Conservation (phyloP, 2,113 vertebrate species). For the Toxotes jaculatrix region DNA sequence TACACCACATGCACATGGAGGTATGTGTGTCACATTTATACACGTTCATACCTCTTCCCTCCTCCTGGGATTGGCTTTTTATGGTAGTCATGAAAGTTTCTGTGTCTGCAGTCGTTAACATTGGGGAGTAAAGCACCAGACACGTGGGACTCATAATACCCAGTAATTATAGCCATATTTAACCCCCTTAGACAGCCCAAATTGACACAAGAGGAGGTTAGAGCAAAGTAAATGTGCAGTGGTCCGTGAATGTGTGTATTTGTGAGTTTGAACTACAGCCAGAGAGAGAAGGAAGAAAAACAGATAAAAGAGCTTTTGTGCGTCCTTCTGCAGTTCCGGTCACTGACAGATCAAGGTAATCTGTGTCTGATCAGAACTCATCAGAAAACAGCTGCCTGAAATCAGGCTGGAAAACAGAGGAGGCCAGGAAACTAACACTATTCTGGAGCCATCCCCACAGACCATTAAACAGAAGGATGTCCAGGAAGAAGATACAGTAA, state of each 20-base stretch:
- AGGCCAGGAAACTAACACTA: slow-evolving; percentile 55
- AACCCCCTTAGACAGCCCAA: slow-evolving; percentile 43
- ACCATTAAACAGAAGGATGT: slow-evolving; percentile 64
- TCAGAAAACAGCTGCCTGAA: slow-evolving; percentile 72
- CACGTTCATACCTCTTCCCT: slow-evolving; percentile 38
- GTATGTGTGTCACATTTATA: slow-evolving; percentile 35
- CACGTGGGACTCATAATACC: slow-evolving; percentile 80
- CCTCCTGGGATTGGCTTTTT: slow-evolving; percentile 73
- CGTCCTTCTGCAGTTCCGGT: slow-evolving; percentile 58
- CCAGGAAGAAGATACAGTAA: slow-evolving; percentile 36
- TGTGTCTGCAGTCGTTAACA: slow-evolving; percentile 81
- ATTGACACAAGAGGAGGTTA: slow-evolving; percentile 54
- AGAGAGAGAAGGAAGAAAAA: slow-evolving; percentile 52
- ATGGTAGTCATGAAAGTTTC: slow-evolving; percentile 79
- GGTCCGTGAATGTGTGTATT: slow-evolving; percentile 51
- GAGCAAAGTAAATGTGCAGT: slow-evolving; percentile 58
- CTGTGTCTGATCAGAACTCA: slow-evolving; percentile 61
- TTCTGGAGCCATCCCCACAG: slow-evolving; percentile 56
- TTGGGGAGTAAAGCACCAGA: slow-evolving; percentile 73
- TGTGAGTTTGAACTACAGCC: slow-evolving; percentile 54
- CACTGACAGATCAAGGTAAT: slow-evolving; percentile 77
- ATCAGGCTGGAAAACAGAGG: slow-evolving; percentile 54
- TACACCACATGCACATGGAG: background rate
- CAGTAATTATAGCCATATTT: slow-evolving; percentile 74
- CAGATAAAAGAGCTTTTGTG: slow-evolving; percentile 57